Conservation (phyloP, 2,888 invertebrate species). For the Sarcophaga caerulescens region DNA sequence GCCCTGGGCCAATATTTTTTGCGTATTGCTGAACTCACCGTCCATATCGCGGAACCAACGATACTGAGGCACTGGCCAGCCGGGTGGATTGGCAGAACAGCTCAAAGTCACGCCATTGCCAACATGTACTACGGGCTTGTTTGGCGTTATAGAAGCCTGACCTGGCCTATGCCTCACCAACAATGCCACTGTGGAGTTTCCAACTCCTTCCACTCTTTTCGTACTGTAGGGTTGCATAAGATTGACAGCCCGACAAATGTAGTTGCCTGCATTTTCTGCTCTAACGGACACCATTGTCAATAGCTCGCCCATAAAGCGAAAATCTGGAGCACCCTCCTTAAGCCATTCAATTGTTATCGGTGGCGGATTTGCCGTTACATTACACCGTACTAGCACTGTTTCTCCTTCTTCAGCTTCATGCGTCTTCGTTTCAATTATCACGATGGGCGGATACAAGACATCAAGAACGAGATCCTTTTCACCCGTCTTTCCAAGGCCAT, state of each 20-base stretch:
- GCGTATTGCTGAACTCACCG: constrained; percentile 82
- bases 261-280: constrained; percentile 94
- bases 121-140: constrained; percentile 91
- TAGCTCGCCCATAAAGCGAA: constrained; percentile 89
- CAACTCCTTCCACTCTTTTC: constrained; percentile 87
- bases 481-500: constrained; percentile 89
- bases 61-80: constrained; percentile 94
- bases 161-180: constrained; percentile 94
- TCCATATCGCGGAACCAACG: constrained; percentile 92
- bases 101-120: constrained; percentile 92
- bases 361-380: constrained; percentile 92
- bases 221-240: constrained; percentile 88
- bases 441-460: constrained; percentile 91
- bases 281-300: constrained; percentile 88
- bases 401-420: constrained; percentile 93
- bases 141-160: constrained; percentile 90
- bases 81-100: constrained; percentile 93
- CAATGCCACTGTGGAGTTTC: constrained; percentile 91
- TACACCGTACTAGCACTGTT: constrained; percentile 90
- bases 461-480: constrained; percentile 91
- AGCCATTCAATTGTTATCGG: constrained; percentile 93
- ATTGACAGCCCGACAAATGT: constrained; percentile 93
- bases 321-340: constrained; percentile 92
- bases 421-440: constrained; percentile 90
- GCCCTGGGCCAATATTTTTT: constrained; percentile 88